Conservation (phyloP, 2,797 vertebrate genomes). For the Potorous gilbertii region DNA sequence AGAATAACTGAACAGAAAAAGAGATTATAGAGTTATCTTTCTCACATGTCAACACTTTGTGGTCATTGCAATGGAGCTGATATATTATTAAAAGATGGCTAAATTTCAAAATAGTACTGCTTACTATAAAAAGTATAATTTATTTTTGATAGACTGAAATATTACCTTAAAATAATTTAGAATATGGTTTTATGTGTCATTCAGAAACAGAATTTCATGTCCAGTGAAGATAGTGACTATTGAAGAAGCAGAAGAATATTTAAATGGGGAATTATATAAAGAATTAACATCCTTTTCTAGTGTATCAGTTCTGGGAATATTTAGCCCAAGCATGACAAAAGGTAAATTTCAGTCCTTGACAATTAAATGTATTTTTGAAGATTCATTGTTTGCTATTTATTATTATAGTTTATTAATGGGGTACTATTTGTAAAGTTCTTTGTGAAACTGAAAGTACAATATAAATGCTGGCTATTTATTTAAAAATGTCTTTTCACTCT, state of each 20-base stretch:
- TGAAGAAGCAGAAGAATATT: constrained; percentile 89
- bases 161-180: constrained; percentile 60
- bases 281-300: constrained; percentile 67
- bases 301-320: constrained; percentile 89
- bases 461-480: background rate
- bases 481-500: background rate
- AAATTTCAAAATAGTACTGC: background rate
- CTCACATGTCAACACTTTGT: constrained; percentile 12
- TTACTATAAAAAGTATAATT: background rate
- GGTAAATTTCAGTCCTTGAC: constrained; percentile 81
- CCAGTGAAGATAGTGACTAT: constrained; percentile 85
- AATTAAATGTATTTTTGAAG: constrained; percentile 28
- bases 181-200: constrained; percentile 87
- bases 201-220: constrained; percentile 82
- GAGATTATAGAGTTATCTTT: background rate
- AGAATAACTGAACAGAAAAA: constrained; percentile 27
- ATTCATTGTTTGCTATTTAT: background rate
- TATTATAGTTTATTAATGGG: background rate
- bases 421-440: background rate
- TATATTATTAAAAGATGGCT: background rate
- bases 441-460: background rate
- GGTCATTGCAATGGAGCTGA: background rate
- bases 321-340: constrained; percentile 81
- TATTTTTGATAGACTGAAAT: constrained; percentile 32
- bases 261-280: constrained; percentile 85